phyloP scores from a whole-genome alignment of 2,113 vertebrate genomes.

The Origma solitaria region DNA sequence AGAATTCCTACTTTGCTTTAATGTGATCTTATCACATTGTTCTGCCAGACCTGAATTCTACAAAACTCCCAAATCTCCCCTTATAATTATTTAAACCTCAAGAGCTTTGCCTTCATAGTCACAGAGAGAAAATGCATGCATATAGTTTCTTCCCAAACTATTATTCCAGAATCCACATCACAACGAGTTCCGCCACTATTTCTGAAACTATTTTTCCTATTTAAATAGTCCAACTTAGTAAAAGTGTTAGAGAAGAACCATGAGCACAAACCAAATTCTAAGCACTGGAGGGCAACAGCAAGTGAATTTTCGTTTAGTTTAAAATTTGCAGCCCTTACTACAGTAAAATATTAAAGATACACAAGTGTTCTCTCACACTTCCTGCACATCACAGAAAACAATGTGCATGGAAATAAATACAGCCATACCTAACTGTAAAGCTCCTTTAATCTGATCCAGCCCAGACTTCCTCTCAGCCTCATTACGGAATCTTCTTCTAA shows the following conservation, averaged over 20 bases:
- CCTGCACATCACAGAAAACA: background rate
- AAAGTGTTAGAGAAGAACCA: background rate
- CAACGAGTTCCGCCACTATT: background rate
- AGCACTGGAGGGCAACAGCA: background rate
- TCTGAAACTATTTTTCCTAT: background rate
- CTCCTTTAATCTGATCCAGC: conserved; percentile 97
- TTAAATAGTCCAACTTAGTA: background rate
- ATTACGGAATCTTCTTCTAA: conserved; percentile 95
- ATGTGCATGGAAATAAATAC: fast-evolving
- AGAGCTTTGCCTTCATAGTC: background rate
- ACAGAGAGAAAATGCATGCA: background rate
- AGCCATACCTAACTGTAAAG: conserved; percentile 88
- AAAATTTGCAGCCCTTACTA: background rate
- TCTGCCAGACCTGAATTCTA: background rate
- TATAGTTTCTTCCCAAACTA: background rate
- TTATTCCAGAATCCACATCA: background rate
- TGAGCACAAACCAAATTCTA: background rate
- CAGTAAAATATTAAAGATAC: background rate
- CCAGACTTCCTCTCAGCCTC: conserved; percentile 97
- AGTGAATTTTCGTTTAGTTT: background rate
- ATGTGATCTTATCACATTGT: too few relatives aligned
- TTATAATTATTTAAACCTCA: background rate
- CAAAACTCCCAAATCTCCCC: background rate
- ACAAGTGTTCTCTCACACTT: background rate
- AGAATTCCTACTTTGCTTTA: background rate